phyloP scores from a whole-genome alignment of 2,888 invertebrate species.

The Eupithecia abbreviata region DNA sequence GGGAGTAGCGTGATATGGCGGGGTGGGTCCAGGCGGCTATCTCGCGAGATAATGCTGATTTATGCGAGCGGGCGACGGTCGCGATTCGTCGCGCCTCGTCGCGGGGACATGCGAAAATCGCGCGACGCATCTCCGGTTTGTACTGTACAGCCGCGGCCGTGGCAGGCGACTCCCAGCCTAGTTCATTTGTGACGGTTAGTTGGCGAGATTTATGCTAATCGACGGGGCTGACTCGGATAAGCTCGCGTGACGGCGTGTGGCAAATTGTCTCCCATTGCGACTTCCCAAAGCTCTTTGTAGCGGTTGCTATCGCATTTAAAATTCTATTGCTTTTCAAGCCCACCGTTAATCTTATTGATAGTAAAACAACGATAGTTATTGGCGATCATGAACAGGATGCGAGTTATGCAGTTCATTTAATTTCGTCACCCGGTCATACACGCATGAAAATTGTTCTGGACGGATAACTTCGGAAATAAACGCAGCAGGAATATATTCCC shows the following conservation, averaged over 20 bases:
- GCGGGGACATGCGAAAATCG: conserved; percentile 65
- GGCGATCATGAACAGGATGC: conserved; percentile 9
- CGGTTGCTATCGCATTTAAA: conserved; percentile 61
- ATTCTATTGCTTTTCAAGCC: conserved; percentile 59
- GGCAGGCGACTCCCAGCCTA: conserved; percentile 54
- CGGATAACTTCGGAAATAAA: conserved; percentile 67
- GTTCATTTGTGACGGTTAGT: conserved; percentile 81
- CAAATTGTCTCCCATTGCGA: conserved; percentile 79
- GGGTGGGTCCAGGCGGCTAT: conserved; percentile 80
- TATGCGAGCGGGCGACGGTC: conserved; percentile 79
- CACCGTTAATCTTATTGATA: conserved; percentile 56
- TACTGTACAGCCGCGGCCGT: conserved; percentile 61
- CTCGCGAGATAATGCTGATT: conserved; percentile 84
- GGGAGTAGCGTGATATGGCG: conserved; percentile 79
- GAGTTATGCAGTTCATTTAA: conserved; percentile 19
- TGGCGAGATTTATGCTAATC: conserved; percentile 83
- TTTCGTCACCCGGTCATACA: conserved; percentile 28
- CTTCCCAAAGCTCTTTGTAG: conserved; percentile 70
- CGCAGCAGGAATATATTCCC: conserved; percentile 65
- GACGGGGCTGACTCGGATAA: conserved; percentile 78
- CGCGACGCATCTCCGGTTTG: conserved; percentile 67
- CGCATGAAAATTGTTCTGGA: conserved; percentile 55
- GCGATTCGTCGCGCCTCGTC: conserved; percentile 81
- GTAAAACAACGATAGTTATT: conserved; percentile 41
- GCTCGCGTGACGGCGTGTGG: conserved; percentile 80